These are phyloP conservation scores for Liopterus haemorrhoidalis DNA, from an alignment of 2,888 invertebrate species.

Conservation along the genomic window DNA sequence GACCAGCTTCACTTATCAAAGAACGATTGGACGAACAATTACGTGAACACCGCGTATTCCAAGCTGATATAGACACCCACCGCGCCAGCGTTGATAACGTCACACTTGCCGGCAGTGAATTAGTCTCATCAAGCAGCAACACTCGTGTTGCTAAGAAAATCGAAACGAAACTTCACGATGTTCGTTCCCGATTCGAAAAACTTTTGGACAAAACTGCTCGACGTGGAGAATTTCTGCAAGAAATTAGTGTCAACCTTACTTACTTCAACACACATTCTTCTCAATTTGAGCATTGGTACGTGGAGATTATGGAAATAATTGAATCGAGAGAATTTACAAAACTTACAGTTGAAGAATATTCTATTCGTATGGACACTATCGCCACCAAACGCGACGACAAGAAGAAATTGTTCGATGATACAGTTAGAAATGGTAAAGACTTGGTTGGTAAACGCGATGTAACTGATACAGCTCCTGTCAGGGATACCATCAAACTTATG, in stretches of 20 bases:
- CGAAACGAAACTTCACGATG: constrained; percentile 82
- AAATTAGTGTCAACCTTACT: constrained; percentile 62
- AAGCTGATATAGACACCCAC: constrained; percentile 80
- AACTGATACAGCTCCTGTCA: constrained; percentile 74
- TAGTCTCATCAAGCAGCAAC: constrained; percentile 75
- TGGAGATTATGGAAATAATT: constrained; percentile 64
- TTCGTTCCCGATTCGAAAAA: constrained; percentile 78
- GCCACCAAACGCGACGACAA: constrained; percentile 46
- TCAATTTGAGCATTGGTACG: constrained; percentile 66
- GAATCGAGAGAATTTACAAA: constrained; percentile 67
- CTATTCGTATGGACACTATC: constrained; percentile 52
- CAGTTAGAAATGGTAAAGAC: constrained; percentile 73
- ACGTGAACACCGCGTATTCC: constrained; percentile 75
- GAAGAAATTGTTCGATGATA: constrained; percentile 66
- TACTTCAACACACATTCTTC: constrained; percentile 62
- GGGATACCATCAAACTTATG: constrained; percentile 77
- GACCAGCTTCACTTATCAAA: constrained; percentile 81
- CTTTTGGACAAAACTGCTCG: constrained; percentile 71
- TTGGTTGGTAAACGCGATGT: constrained; percentile 80
- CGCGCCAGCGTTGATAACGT: constrained; percentile 80
- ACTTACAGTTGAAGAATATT: constrained; percentile 59
- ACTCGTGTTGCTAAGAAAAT: constrained; percentile 83
- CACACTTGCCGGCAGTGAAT: constrained; percentile 69
- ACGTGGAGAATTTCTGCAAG: constrained; percentile 76
- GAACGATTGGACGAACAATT: constrained; percentile 87